phyloP scores from a whole-genome alignment of 2,888 invertebrate species.

The Caenorhabditis angaria region DNA sequence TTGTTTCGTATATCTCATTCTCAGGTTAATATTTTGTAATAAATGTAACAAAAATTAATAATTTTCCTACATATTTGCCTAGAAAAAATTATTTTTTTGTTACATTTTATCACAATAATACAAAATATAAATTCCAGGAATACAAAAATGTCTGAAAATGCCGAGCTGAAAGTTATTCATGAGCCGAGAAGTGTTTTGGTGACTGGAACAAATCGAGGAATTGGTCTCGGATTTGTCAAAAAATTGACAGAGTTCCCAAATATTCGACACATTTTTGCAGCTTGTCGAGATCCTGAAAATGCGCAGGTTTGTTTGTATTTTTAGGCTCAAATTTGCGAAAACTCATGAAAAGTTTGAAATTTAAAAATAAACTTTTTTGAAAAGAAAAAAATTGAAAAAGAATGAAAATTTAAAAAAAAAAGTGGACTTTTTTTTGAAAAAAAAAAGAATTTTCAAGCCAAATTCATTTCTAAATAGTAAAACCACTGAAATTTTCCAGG shows the following conservation, averaged over 20 bases:
- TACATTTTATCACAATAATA: not conserved
- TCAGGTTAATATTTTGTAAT: not conserved
- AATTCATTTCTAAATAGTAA: conserved; percentile 1
- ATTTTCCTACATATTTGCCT: conserved; percentile 3
- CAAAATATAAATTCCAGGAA: no score
- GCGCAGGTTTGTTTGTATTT: conserved; percentile 15
- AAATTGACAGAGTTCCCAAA: conserved; percentile 25
- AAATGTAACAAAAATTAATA: not conserved
- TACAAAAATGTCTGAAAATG: not conserved
- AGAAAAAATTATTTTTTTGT: not conserved
- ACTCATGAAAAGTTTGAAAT: not conserved
- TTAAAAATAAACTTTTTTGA: no score
- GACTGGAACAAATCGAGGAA: conserved; percentile 40
- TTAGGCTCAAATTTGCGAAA: not conserved
- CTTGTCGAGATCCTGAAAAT: conserved; percentile 31
- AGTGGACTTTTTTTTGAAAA: not conserved
- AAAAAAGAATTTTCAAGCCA: not conserved
- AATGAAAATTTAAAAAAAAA: no score
- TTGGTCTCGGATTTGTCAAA: conserved; percentile 30
- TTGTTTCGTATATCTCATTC: not conserved
- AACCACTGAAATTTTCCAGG: conserved; percentile 25
- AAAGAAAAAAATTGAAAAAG: no score
- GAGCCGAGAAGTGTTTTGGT: conserved; percentile 30
- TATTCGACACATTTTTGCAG: conserved; percentile 24
- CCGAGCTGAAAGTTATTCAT: conserved; percentile 11